These are phyloP conservation scores for Pleuronectes platessa DNA, from an alignment of 2,113 vertebrate species.

Conservation along the genomic window DNA sequence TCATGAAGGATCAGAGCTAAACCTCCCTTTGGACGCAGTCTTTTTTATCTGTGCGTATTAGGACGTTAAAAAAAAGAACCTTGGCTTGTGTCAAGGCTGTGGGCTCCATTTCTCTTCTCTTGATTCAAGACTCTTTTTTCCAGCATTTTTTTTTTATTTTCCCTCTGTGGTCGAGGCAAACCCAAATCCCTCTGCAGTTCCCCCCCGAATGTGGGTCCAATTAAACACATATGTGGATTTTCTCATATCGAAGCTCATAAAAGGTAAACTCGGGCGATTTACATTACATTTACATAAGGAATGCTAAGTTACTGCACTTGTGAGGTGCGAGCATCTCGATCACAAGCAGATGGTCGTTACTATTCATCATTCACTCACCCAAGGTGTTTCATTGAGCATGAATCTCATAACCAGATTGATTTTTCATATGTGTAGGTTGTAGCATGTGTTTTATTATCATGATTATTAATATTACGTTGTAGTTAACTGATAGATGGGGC, in stretches of 20 bases:
- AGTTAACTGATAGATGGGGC: constrained; percentile 21
- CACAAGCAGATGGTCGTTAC: constrained; percentile 69
- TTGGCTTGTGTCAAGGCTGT: constrained; percentile 59
- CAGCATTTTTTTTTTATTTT: constrained; percentile 62
- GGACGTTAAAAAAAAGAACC: constrained; percentile 52
- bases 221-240: constrained; percentile 80
- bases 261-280: constrained; percentile 68
- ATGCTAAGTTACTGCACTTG: constrained; percentile 70
- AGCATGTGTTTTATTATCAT: neutral
- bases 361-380: constrained; percentile 31
- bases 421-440: neutral
- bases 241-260: constrained; percentile 75
- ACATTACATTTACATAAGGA: constrained; percentile 79
- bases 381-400: constrained; percentile 36
- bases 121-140: constrained; percentile 17
- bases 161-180: constrained; percentile 71
- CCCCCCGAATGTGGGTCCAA: constrained; percentile 73
- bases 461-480: neutral
- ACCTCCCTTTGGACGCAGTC: constrained; percentile 47
- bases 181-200: constrained; percentile 67
- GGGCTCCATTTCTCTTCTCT: constrained; percentile 29
- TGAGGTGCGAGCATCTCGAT: constrained; percentile 63
- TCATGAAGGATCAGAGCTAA: constrained; percentile 64
- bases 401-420: constrained; percentile 2
- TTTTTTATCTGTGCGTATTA: constrained; percentile 66